Evolutionary conservation across 2,888 invertebrate species (phyloP), one percentile per base, ranked within the genome.

Genomic region (Serripes groenlandicus): DNA sequence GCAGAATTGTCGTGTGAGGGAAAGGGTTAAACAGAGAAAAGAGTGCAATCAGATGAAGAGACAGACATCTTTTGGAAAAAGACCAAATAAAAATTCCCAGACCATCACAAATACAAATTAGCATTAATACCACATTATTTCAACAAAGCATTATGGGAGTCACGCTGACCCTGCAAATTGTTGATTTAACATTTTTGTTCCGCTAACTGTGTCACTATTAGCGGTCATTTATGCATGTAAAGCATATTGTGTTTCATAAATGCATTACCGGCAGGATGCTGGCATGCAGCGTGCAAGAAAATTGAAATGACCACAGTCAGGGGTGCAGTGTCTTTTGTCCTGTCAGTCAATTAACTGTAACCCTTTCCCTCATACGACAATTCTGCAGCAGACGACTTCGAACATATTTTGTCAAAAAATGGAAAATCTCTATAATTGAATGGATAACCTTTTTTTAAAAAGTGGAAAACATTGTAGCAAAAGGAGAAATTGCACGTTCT

Each of bases 141-240:
- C n/a, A 35, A 34, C 66, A 66, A 66, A 35, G 66, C 66, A 15
- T 66, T 66, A 26, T 28, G 21, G 26, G 28, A 66, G 66, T 66
- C 66, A 66, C 26, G 7, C 42, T 75, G 75, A 80, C 75, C 75
- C 75, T 56, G 62, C 37, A 75, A 71, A 80, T 70, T 80, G 75
- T 75, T 75, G 71, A 75, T 75, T 80, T 75, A 80, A 75, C 56
- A 66, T 75, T 80, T 73, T 80, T 75, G 75, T 80, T 78, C 79
- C 34, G 28, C 9, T 30, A 70, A 35, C 52, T 56, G 42, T 21
- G 66, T 42, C 26, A 11, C 42, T 35, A 66, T 66, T 42, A 35
- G 35, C 18, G 66, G 28, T 28, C 66, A 42, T n/a, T 66, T 42
- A 66, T 66, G 66, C 28, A 42, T 66, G 66, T 66, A 42, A 66